Conservation (phyloP, 2,888 invertebrate genomes). For the Callimorpha dominula region DNA sequence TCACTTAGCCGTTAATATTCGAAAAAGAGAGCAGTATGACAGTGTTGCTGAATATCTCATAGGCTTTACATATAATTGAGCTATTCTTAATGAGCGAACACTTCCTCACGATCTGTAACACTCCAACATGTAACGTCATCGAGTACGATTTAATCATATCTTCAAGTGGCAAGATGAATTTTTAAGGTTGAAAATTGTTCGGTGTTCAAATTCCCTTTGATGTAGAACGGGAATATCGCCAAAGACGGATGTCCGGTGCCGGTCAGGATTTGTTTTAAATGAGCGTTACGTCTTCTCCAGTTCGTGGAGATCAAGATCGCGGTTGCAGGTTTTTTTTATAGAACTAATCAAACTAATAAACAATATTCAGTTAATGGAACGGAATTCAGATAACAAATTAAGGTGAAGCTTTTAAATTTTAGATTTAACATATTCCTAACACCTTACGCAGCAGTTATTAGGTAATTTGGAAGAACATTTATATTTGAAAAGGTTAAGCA, state of each 20-base stretch:
- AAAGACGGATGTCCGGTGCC: constrained; percentile 87
- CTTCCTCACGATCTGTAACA: constrained; percentile 67
- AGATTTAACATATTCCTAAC: neutral
- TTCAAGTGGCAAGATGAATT: constrained; percentile 77
- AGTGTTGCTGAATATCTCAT: constrained; percentile 48
- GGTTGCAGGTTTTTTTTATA: constrained; percentile 18
- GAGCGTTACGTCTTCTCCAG: constrained; percentile 67
- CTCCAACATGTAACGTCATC: constrained; percentile 64
- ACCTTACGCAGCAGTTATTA: neutral
- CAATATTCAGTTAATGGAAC: neutral
- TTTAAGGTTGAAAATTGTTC: constrained; percentile 75
- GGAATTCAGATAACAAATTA: neutral
- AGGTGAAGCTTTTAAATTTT: neutral
- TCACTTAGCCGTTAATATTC: constrained; percentile 25
- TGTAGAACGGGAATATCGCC: constrained; percentile 85
- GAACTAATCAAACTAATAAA: constrained; percentile 2
- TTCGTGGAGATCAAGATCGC: constrained; percentile 52
- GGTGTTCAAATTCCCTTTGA: constrained; percentile 76
- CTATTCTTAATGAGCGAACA: constrained; percentile 33
- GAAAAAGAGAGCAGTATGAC: constrained; percentile 44
- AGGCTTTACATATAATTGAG: constrained; percentile 33
- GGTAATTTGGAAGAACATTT: neutral
- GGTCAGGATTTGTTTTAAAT: constrained; percentile 87
- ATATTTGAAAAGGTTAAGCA: neutral
- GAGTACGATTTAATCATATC: constrained; percentile 79